phyloP scores from a whole-genome alignment of 2,113 vertebrate species.

The Brachyhypopomus occidentalis region DNA sequence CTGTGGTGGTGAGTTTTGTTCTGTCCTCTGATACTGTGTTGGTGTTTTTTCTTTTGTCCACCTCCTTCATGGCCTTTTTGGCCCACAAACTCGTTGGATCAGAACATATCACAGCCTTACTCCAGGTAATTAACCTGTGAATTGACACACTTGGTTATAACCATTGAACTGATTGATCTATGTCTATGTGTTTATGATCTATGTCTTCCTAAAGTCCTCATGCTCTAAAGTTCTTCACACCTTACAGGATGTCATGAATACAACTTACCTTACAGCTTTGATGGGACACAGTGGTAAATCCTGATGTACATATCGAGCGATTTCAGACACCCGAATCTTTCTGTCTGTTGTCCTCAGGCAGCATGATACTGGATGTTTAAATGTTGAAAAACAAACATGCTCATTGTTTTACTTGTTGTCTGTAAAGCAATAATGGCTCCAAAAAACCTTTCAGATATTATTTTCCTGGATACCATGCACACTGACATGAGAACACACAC shows the following conservation, averaged over 20 bases:
- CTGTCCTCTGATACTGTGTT: no score
- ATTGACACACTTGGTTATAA: background rate
- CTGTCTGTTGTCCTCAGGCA: background rate
- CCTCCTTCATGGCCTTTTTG: accelerated
- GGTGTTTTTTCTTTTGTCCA: background rate
- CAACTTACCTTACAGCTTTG: slow-evolving; percentile 33
- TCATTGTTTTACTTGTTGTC: background rate
- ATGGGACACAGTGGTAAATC: accelerated
- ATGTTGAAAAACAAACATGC: background rate
- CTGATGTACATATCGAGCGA: background rate
- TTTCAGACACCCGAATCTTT: accelerated
- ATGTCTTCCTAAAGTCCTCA: no score
- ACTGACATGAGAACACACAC: background rate
- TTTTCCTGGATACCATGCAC: background rate
- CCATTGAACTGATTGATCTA: background rate
- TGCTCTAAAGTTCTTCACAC: background rate
- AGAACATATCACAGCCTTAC: slow-evolving; percentile 32
- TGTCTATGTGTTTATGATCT: no score
- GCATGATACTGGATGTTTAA: accelerated
- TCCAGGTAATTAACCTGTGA: slow-evolving; percentile 35
- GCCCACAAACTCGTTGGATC: background rate
- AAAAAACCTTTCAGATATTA: background rate
- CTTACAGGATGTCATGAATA: background rate
- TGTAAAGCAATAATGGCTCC: background rate
- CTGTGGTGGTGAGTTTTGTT: background rate